Percentiles rank a stretch among this genome's conserved stretches.
Conservation (phyloP, 2,797 vertebrate genomes). For the Girardinus metallicus region DNA sequence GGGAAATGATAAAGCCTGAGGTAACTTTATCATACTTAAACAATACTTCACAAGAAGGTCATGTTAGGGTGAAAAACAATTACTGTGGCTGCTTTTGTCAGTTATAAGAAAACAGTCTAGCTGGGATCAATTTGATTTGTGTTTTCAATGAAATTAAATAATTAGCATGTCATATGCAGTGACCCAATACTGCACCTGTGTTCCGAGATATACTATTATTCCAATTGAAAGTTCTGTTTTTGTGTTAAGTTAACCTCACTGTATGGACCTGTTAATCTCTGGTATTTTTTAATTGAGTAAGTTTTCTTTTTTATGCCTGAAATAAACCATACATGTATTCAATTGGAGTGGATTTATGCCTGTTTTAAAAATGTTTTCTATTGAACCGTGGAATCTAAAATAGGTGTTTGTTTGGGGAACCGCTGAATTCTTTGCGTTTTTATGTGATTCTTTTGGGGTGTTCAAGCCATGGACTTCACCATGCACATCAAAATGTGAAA, state of each 20-base stretch:
- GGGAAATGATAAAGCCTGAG: conserved; percentile 32
- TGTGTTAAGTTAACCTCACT: background rate
- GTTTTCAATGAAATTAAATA: conserved; percentile 20
- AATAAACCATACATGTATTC: background rate
- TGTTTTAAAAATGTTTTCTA: background rate
- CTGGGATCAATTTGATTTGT: conserved; percentile 12
- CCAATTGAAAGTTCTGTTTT: background rate
- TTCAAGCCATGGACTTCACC: background rate
- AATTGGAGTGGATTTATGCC: background rate
- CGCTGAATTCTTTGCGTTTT: background rate
- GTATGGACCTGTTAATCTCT: background rate
- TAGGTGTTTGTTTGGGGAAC: background rate
- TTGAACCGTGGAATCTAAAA: background rate
- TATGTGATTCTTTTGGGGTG: background rate
- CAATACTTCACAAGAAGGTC: conserved; percentile 6
- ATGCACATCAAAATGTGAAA: background rate
- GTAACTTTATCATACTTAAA: conserved; percentile 22
- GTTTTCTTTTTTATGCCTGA: background rate
- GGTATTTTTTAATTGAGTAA: background rate
- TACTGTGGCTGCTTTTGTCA: conserved; percentile 27
- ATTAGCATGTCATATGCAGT: conserved; percentile 1
- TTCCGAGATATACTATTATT: background rate
- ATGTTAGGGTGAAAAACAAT: conserved; percentile 25
- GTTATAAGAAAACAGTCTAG: background rate
- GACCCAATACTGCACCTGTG: background rate